Conservation (phyloP, 2,797 vertebrate genomes). For the Amblyraja radiata region DNA sequence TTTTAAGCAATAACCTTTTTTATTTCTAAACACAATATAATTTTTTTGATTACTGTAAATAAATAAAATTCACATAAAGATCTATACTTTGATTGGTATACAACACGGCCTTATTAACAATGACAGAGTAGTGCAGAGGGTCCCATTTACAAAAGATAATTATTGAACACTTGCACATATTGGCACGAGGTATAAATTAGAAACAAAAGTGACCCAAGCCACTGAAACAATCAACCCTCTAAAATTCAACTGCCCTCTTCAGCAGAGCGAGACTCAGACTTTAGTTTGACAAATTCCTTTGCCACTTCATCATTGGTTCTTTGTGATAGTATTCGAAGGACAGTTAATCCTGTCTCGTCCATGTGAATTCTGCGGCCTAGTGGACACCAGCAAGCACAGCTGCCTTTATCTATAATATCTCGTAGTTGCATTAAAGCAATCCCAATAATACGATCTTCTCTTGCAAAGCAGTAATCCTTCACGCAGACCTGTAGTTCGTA, state of each 20-base stretch:
- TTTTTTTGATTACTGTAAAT: conserved; percentile 45
- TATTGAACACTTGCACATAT: conserved; percentile 57
- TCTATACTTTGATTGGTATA: conserved; percentile 46
- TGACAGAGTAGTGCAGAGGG: conserved; percentile 36
- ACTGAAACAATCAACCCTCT: conserved; percentile 19
- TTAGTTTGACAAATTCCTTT: conserved; percentile 90
- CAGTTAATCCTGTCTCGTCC: conserved; percentile 90
- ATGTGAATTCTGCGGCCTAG: conserved; percentile 80
- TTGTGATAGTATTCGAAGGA: conserved; percentile 91
- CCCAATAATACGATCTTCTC: conserved; percentile 83
- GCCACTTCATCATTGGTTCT: conserved; percentile 92
- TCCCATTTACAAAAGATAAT: conserved; percentile 40
- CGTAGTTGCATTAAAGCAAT: conserved; percentile 80
- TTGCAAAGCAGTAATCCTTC: conserved; percentile 97
- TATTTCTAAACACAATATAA: conserved; percentile 41
- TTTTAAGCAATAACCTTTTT: conserved; percentile 45
- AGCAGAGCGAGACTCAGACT: conserved; percentile 81
- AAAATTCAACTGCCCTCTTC: conserved; percentile 82
- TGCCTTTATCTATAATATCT: conserved; percentile 77
- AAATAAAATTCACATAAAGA: conserved; percentile 50
- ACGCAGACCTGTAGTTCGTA: conserved; percentile 92
- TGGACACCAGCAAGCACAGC: conserved; percentile 89
- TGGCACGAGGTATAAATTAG: conserved; percentile 63
- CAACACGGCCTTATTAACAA: conserved; percentile 48
- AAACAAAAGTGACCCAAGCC: conserved; percentile 24